Percentiles rank a stretch among this genome's conserved stretches.
Conservation (phyloP, 2,797 vertebrate species). For the Gephyroberyx darwinii region DNA sequence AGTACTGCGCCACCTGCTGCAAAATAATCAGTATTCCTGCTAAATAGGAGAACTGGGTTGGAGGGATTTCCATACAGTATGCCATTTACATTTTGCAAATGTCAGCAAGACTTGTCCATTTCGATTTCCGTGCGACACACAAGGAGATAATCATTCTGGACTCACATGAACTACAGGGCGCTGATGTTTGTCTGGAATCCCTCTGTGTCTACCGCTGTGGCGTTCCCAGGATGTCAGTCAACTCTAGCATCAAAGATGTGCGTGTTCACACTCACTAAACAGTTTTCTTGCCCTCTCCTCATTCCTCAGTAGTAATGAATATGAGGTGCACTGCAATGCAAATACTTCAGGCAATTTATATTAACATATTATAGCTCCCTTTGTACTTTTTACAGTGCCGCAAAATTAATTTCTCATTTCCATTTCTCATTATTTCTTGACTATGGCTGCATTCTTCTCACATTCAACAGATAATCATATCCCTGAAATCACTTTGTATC, state of each 20-base stretch:
- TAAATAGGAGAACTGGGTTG: slow-evolving; percentile 10
- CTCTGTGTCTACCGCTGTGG: neutral
- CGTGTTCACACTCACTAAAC: slow-evolving; percentile 6
- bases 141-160: slow-evolving; percentile 1
- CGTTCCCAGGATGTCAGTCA: slow-evolving; percentile 34
- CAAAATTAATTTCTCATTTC: slow-evolving; percentile 38
- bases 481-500: slow-evolving; percentile 25
- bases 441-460: slow-evolving; percentile 21
- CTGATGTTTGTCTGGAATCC: slow-evolving; percentile 28
- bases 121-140: slow-evolving; percentile 3
- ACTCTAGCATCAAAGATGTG: slow-evolving; percentile 15
- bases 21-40: slow-evolving; percentile 43
- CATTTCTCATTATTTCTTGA: slow-evolving; percentile 39
- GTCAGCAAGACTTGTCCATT: neutral
- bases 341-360: slow-evolving; percentile 42
- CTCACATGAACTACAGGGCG: slow-evolving; percentile 11
- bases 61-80: slow-evolving; percentile 11
- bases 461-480: slow-evolving; percentile 9
- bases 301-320: neutral
- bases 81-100: slow-evolving; percentile 33
- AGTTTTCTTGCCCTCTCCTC: neutral
- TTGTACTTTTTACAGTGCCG: slow-evolving; percentile 6
- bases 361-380: slow-evolving; percentile 44
- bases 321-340: slow-evolving; percentile 25
- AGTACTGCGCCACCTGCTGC: slow-evolving; percentile 17